Base-by-base conservation (phyloP, 2,888 invertebrate species). In the Himalopsyche kuldschensis region DNA sequence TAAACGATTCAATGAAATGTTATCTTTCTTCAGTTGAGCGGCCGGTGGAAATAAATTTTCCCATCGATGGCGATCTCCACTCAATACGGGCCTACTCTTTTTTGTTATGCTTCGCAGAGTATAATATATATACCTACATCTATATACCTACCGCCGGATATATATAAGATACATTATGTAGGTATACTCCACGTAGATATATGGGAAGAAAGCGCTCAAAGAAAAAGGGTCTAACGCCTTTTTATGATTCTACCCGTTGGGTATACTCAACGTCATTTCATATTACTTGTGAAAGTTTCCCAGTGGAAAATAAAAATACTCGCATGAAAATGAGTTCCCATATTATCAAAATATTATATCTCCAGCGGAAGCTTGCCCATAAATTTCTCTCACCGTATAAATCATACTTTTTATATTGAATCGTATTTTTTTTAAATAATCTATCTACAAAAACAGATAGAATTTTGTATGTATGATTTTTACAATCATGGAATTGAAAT, bases 201-300 rank as follows among this genome's bases (percentile, higher is more conserved):
- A 46, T 46, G 81, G 76, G 80, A 78, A 78, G 78, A 82, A 82
- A 80, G 79, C 63, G 82, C 82, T 84, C 55, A 77, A 80, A 84
- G 82, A 79, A 81, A 82, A 84, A 84, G 78, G 77, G 79, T 76
- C 76, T 82, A 82, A 84, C 84, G 82, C 84, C 78, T 79, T 84
- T 84, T 84, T 84, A 84, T 84, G 80, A 80, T 55, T 79, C 46
- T 77, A 47, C 63, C 80, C 82, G 63, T 69, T 48, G 79, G 84
- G 82, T 47, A 47, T 79, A 82, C 41, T 84, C 84, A 84, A 84
- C 78, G 82, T 82, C 82, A 79, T 82, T 75, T 84, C 82, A 82
- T 82, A 84, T 84, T 82, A 82, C 79, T 82, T 82, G 79, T 30
- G 63, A 84, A 84, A 82, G 55, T 82, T 75, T 78, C 79, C 79